phyloP scores from a whole-genome alignment of 1,140 invertebrate species.

The Drosophila varians region DNA sequence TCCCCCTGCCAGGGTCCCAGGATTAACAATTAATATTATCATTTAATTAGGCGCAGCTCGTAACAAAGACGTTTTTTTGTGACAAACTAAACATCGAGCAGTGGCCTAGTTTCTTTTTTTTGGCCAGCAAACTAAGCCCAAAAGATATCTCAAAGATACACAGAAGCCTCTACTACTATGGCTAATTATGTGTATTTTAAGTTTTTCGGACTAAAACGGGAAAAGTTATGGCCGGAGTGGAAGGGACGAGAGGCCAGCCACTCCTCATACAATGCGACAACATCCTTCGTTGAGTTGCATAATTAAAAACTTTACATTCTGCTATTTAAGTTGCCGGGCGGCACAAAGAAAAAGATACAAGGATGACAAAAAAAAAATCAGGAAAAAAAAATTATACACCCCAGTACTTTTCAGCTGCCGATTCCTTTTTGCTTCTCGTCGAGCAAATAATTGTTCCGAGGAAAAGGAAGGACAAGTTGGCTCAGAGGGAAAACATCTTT shows the following conservation, averaged over 20 bases:
- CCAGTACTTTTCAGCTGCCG: conserved; percentile 20
- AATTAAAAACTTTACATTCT: conserved; percentile 79
- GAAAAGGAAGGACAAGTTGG: conserved; percentile 33
- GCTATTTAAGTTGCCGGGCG: conserved; percentile 73
- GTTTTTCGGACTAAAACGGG: conserved; percentile 59
- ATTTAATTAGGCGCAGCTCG: conserved; percentile 59
- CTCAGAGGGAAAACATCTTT: conserved; percentile 51
- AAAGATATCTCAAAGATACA: conserved; percentile 41
- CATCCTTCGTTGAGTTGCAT: conserved; percentile 63
- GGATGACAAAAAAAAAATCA: neutral
- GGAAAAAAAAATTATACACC: conserved; percentile 36
- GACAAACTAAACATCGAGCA: conserved; percentile 55
- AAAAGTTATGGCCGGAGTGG: neutral
- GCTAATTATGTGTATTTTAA: conserved; percentile 82
- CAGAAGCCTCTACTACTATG: conserved; percentile 42
- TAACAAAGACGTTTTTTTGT: conserved; percentile 8
- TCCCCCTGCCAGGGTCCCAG: neutral
- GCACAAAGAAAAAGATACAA: conserved; percentile 72
- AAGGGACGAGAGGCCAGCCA: too few relatives aligned
- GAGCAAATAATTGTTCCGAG: conserved; percentile 50
- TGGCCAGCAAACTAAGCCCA: conserved; percentile 15
- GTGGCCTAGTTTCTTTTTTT: conserved; percentile 72
- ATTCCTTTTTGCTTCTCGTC: conserved; percentile 11
- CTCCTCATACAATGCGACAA: conserved; percentile 32
- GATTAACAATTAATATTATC: conserved; percentile 62